Evolutionary conservation across 2,113 vertebrate genomes (phyloP).

Genomic region (Xyrauchen texanus): DNA sequence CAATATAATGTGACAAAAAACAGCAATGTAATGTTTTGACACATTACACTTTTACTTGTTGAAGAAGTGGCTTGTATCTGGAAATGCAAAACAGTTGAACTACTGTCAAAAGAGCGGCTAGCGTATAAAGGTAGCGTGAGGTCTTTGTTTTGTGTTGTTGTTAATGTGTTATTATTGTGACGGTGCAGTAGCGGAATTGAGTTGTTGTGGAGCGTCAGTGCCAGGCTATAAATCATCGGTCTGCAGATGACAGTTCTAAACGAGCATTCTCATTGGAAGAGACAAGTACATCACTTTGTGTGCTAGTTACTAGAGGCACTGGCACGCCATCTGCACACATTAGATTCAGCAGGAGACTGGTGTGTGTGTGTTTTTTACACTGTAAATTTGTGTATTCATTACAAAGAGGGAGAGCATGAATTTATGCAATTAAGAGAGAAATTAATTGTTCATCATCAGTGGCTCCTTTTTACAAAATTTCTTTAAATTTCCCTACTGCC

Average conservation of each 20-base stretch:
- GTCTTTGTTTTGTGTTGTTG: constrained; percentile 9
- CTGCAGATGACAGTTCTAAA: constrained; percentile 64
- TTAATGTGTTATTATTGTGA: background rate
- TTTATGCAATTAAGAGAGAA: constrained; percentile 12
- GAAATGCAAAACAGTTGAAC: too few species aligned
- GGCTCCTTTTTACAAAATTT: too few species aligned
- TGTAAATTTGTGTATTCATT: constrained; percentile 61
- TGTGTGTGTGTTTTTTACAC: constrained; percentile 46
- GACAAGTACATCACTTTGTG: constrained; percentile 75
- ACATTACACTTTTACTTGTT: too few species aligned
- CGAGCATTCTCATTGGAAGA: constrained; percentile 74
- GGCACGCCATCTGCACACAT: constrained; percentile 70
- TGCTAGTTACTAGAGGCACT: constrained; percentile 65
- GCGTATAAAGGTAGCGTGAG: background rate
- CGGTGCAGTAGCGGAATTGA: constrained; percentile 4
- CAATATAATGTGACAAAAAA: too few species aligned
- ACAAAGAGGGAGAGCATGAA: constrained; percentile 17
- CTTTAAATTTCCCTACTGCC: too few species aligned
- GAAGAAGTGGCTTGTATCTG: too few species aligned
- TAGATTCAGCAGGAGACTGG: constrained; percentile 51
- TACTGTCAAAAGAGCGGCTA: too few species aligned
- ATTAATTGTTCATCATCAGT: background rate
- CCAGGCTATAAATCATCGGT: constrained; percentile 43
- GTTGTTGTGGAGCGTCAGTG: constrained; percentile 2
- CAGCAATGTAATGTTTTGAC: too few species aligned